phyloP scores from a whole-genome alignment of 2,797 vertebrate genomes.

The Protonibea diacanthus region DNA sequence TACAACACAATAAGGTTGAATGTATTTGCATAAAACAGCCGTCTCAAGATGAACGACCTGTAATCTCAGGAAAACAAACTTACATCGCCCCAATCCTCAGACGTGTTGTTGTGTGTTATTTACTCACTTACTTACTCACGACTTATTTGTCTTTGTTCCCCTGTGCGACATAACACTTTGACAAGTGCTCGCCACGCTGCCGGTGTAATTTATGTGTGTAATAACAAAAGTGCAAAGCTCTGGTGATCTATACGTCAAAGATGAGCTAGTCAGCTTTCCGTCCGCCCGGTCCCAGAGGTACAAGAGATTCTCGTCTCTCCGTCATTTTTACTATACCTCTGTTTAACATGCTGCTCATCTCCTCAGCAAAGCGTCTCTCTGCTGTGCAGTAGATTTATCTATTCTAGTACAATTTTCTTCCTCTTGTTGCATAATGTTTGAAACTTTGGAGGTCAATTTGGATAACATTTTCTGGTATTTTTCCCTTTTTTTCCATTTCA shows the following conservation, averaged over 20 bases:
- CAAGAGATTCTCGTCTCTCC: conserved; percentile 4
- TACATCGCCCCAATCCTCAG: conserved; percentile 35
- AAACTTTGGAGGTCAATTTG: not conserved
- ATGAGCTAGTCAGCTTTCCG: conserved; percentile 39
- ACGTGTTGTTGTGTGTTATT: conserved; percentile 57
- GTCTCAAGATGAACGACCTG: conserved; percentile 48
- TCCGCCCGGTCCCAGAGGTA: conserved; percentile 19
- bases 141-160: conserved; percentile 62
- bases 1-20: conserved; percentile 41
- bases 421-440: not conserved
- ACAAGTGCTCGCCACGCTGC: conserved; percentile 38
- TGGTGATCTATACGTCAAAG: conserved; percentile 57
- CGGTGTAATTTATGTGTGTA: conserved; percentile 61
- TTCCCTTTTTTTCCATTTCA: not conserved
- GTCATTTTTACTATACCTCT: conserved; percentile 3
- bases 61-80: conserved; percentile 52
- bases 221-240: conserved; percentile 65
- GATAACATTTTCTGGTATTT: not conserved
- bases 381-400: not conserved
- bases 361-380: conserved; percentile 1
- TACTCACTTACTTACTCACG: conserved; percentile 31
- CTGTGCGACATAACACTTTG: conserved; percentile 45
- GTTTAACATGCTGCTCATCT: conserved; percentile 1
- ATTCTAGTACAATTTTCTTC: not conserved
- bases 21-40: conserved; percentile 46